A percentile compares a stretch with the other conserved stretches of the same genome.
These are phyloP conservation scores for Tapera naevia DNA, from an alignment of 2,797 vertebrate species.

Conservation along the genomic window DNA sequence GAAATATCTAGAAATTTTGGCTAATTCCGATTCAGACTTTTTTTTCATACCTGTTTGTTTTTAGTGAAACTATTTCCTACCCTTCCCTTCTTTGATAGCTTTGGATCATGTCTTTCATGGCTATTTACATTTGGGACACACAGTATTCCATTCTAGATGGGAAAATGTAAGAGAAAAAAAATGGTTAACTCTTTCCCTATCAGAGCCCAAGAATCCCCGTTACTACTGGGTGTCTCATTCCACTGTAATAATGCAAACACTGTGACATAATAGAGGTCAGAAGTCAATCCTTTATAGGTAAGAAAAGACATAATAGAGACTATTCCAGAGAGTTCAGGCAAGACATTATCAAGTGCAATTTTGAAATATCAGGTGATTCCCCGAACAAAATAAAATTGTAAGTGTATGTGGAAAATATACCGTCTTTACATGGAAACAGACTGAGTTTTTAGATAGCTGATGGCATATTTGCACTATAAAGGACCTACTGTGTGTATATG, in stretches of 20 bases:
- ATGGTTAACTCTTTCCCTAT: neutral
- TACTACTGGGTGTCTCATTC: neutral
- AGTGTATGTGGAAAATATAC: neutral
- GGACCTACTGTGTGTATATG: neutral
- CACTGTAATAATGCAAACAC: neutral
- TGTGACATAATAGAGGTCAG: neutral
- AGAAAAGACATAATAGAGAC: neutral
- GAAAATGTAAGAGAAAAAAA: neutral
- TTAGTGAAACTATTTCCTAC: neutral
- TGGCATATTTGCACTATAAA: neutral
- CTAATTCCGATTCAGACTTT: neutral
- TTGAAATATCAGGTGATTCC: neutral
- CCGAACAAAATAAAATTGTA: too few relatives aligned
- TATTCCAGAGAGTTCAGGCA: neutral
- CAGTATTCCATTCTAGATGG: neutral
- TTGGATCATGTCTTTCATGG: neutral
- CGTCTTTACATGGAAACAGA: neutral
- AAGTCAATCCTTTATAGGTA: neutral
- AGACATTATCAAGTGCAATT: neutral
- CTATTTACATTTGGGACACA: neutral
- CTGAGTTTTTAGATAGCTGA: neutral
- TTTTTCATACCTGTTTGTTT: neutral
- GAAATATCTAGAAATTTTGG: neutral
- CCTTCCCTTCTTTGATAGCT: neutral
- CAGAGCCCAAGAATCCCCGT: neutral